These are phyloP conservation scores for Taenioides sp. DNA, from an alignment of 2,797 vertebrate genomes.

Conservation along the genomic window DNA sequence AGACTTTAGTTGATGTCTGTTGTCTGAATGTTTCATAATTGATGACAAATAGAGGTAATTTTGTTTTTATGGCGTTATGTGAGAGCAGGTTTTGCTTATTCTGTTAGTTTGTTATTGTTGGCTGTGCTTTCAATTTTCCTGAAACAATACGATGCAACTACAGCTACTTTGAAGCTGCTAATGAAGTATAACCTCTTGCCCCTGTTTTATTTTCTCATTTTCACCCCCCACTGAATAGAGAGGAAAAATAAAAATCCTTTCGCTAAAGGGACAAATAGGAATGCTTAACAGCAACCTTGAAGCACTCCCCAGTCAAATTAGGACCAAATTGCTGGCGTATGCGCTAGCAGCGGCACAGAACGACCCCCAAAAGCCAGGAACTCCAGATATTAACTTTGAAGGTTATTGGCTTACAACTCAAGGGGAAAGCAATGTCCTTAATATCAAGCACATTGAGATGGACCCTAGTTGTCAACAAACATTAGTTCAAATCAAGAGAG, in stretches of 20 bases:
- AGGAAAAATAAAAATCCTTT: constrained; percentile 19
- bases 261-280: constrained; percentile 35
- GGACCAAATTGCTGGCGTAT: constrained; percentile 51
- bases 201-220: constrained; percentile 43
- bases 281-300: constrained; percentile 59
- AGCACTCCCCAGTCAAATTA: constrained; percentile 62
- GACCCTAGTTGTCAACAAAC: constrained; percentile 40
- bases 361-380: constrained; percentile 50
- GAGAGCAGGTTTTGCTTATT: constrained; percentile 1
- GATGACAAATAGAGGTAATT: neutral
- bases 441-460: constrained; percentile 41
- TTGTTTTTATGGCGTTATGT: neutral
- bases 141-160: constrained; percentile 25
- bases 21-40: constrained; percentile 2
- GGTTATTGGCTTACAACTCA: constrained; percentile 51
- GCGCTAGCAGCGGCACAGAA: constrained; percentile 35
- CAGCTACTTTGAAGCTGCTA: constrained; percentile 33
- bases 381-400: constrained; percentile 58
- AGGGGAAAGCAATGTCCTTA: constrained; percentile 44
- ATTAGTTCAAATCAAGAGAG: constrained; percentile 51
- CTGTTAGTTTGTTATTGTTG: constrained; percentile 19
- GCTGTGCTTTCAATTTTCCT: constrained; percentile 37
- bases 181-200: constrained; percentile 36
- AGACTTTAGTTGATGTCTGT: neutral
- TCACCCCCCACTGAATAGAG: constrained; percentile 22